Conservation (phyloP, 2,888 invertebrate species). For the Argynnis bischoffii region DNA sequence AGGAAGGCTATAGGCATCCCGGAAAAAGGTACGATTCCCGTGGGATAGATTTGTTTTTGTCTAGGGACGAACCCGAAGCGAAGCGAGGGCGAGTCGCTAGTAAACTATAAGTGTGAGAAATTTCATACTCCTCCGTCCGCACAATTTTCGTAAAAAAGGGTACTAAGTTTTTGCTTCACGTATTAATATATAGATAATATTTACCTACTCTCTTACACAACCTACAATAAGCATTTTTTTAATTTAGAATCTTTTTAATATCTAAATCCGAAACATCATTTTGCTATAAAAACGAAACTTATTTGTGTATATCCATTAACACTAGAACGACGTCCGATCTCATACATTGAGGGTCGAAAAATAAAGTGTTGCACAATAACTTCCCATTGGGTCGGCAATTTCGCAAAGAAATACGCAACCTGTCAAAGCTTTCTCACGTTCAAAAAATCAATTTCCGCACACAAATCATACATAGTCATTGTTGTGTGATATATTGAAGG, state of each 20-base stretch:
- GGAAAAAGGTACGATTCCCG: too few relatives aligned
- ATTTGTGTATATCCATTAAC: background rate
- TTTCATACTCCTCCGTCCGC: too few relatives aligned
- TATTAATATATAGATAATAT: too few relatives aligned
- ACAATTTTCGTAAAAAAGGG: too few relatives aligned
- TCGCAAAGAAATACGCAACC: conserved; percentile 63
- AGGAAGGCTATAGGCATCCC: too few relatives aligned
- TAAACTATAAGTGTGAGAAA: too few relatives aligned
- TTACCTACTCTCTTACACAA: too few relatives aligned
- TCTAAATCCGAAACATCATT: background rate
- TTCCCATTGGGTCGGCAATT: conserved; percentile 48
- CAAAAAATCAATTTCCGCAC: conserved; percentile 82
- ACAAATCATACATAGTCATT: conserved; percentile 78
- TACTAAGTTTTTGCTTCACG: too few relatives aligned
- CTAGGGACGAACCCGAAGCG: too few relatives aligned
- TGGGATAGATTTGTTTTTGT: too few relatives aligned
- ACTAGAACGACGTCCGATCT: conserved; percentile 5
- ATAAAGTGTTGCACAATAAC: conserved; percentile 35
- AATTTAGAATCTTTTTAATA: background rate
- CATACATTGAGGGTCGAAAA: conserved; percentile 7
- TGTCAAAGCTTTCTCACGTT: conserved; percentile 78
- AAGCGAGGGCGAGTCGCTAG: too few relatives aligned
- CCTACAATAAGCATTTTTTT: too few relatives aligned
- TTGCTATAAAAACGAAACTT: background rate
- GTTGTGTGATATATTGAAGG: conserved; percentile 74